Evolutionary conservation across 2,797 vertebrate species (phyloP), one percentile per base, ranked within the genome.

Genomic region (Staurois parvus): DNA sequence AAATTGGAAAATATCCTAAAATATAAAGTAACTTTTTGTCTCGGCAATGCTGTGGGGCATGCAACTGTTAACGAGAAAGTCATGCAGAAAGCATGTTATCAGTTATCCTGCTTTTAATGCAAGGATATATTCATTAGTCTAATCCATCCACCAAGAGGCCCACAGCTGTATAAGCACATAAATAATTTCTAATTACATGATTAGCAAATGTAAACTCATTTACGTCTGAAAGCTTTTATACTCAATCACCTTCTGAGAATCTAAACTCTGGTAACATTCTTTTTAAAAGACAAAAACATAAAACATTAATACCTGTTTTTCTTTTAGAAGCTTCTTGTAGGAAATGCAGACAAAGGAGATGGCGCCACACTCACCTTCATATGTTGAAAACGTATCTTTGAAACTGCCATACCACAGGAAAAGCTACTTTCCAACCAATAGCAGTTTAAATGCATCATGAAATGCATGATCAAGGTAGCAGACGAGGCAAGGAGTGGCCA

Each of bases 121-220:
- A 66, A 26, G 17, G n/a, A 28, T 66, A 66, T 12, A 66, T 2
- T 66, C 64, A 66, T 66, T 66, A 28, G 26, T 66, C 64, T 66
- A n/a, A 21, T 59, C 21, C 56, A 29, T 66, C 26, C 64, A 66
- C n/a, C 26, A 29, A 66, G 26, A 66, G 17, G 26, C n/a, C 26
- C 62, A 66, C 62, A 66, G 64, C 64, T 66, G 64, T 9, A 66
- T 29, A 12, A 66, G 64, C n/a, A 11, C 64, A 66, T 66, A 28
- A 28, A 66, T 66, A 66, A 66, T 66, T 66, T 66, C 64, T 66
- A 66, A 66, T 66, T 66, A 29, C 64, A 26, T 66, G 64, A 66
- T 66, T 66, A 66, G 64, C 15, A 66, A 64, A 64, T 64, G 59
- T 64, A 64, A 66, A 66, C 64, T 66, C 64, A 66, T 66, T 66